A percentile compares a stretch with the other conserved stretches of the same genome.
These are phyloP conservation scores for Nycticorax nycticorax DNA, from an alignment of 2,113 vertebrate genomes.

Conservation along the genomic window DNA sequence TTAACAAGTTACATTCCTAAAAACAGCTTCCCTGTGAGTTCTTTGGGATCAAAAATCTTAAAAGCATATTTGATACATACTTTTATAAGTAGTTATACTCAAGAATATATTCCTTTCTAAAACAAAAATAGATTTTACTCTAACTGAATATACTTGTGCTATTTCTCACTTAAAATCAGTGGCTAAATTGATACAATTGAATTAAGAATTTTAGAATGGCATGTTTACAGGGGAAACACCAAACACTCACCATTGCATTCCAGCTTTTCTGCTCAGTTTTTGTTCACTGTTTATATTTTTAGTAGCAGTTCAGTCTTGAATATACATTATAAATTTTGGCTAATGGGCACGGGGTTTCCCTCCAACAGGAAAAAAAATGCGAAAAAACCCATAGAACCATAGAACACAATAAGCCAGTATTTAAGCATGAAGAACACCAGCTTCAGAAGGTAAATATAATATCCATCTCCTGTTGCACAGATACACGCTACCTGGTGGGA, in stretches of 20 bases:
- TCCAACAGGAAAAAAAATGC: not conserved
- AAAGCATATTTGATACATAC: not conserved
- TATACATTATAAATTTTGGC: not conserved
- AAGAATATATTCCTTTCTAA: not conserved
- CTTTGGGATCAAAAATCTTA: not conserved
- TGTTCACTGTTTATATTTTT: not conserved
- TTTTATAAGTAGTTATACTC: not conserved
- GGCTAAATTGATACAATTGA: not conserved
- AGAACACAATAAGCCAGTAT: not conserved
- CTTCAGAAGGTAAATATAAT: not conserved
- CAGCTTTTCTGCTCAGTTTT: not conserved
- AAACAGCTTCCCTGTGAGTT: not conserved
- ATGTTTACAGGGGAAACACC: not conserved
- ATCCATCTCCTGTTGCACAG: not conserved
- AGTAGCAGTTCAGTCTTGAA: not conserved
- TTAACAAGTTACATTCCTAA: not conserved
- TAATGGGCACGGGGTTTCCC: not conserved
- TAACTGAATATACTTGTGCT: not conserved
- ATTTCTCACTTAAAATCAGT: not conserved
- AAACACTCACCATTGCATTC: not conserved
- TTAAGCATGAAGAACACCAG: not conserved
- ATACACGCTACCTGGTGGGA: too few species aligned
- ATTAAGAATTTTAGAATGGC: not conserved
- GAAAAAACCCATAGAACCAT: accelerated
- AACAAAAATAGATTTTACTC: not conserved